These are phyloP conservation scores for Rafetus swinhoei DNA, from an alignment of 2,113 vertebrate species.

Conservation along the genomic window DNA sequence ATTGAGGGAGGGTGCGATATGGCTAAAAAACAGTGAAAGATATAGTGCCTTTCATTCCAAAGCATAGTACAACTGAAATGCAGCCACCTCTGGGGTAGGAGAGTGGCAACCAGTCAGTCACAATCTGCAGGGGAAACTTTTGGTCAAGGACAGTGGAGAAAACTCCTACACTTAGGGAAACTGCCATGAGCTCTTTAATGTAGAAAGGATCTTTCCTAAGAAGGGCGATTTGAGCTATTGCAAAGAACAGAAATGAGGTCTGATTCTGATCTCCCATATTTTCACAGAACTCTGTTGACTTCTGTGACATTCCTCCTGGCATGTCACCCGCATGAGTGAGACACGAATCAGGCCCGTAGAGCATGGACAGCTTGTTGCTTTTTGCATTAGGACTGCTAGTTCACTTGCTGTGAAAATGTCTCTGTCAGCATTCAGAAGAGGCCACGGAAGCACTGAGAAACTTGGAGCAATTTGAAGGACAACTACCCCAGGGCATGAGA, in stretches of 20 bases:
- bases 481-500: neutral
- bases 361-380: neutral
- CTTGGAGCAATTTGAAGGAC: conserved; percentile 21
- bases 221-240: neutral
- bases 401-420: neutral
- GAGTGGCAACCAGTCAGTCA: neutral
- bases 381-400: neutral
- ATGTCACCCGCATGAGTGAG: neutral
- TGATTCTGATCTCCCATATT: neutral
- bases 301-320: neutral
- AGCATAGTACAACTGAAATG: neutral
- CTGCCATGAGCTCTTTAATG: neutral
- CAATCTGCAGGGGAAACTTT: neutral
- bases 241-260: neutral
- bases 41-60: neutral
- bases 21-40: neutral
- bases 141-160: neutral
- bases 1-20: neutral
- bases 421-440: neutral
- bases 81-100: neutral
- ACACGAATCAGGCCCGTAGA: neutral
- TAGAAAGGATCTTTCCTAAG: neutral
- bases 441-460: conserved; percentile 30
- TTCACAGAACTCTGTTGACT: neutral
- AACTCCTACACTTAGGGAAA: neutral